Base-by-base conservation (phyloP, 2,797 vertebrate species). In the Aplochiton taeniatus region DNA sequence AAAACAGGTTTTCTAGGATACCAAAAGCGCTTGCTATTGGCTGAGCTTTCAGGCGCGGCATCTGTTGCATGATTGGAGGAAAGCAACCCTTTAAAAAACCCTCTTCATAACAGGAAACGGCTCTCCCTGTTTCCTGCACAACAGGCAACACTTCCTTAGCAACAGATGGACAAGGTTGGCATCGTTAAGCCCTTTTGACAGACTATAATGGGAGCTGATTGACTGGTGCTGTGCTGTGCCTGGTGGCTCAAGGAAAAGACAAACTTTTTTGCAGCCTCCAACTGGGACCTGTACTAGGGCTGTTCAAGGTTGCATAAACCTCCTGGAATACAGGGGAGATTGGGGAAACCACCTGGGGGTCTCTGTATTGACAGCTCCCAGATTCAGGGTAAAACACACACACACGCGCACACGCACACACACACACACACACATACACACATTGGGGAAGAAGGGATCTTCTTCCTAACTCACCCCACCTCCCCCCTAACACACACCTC, bases 61-160 rank as follows among this genome's bases (percentile, higher is more conserved):
- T 93, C 90, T 93, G 91, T 91, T 89, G 93, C 88, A 90, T 80
- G 93, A 95, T 92, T 95, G 94, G 94, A 96, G 93, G 92, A 95
- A 95, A 95, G 90, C 83, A 90, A 90, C 82, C 88, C 93, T 95
- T 93, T 88, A 92, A 91, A 92, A 92, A 92, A 86, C 90, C 91
- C 94, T 92, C 93, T 95, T 93, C 96, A 98, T 96, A 99, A 99
- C 97, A 99, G 96, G 97, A 99, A 98, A 94, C 91, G 85, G 93
- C 90, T 95, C 94, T 96, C 95, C 91, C 93, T 90, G 93, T 95
- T 98, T 98, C 96, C 96, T 97, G 95, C 93, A 92, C 93, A 93
- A 94, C 94, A 95, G 93, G 94, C 95, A 92, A 89, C 76, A 86
- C 96, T 95, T 94, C 96, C 92, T 87, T 94, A 95, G 94, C 95